Conservation (phyloP, 2,888 invertebrate genomes). For the Salpingus planirostris region DNA sequence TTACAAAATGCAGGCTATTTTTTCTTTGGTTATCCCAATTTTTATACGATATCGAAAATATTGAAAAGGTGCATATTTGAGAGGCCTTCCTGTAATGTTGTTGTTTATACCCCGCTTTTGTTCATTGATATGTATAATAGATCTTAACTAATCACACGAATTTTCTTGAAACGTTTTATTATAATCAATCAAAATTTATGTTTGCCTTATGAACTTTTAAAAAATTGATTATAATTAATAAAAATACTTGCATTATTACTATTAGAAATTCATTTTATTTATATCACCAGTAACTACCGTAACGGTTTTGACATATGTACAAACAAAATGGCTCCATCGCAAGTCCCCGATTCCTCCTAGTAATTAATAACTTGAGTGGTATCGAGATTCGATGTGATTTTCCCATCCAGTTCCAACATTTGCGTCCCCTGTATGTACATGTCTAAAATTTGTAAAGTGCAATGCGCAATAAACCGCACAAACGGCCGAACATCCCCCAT, state of each 20-base stretch:
- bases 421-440: constrained; percentile 31
- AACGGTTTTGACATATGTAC: too few species aligned
- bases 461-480: constrained; percentile 89
- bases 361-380: constrained; percentile 7
- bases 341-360: too few species aligned
- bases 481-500: constrained; percentile 93
- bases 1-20: constrained; percentile 20
- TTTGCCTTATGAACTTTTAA: too few species aligned
- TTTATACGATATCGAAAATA: too few species aligned
- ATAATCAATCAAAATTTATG: too few species aligned
- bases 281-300: too few species aligned
- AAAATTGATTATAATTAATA: too few species aligned
- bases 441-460: constrained; percentile 48
- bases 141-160: constrained; percentile 1
- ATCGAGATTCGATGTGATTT: too few species aligned
- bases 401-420: constrained; percentile 10
- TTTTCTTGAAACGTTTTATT: not conserved
- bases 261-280: too few species aligned
- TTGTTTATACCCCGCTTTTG: not conserved
- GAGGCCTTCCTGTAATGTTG: constrained; percentile 9
- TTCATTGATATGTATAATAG: not conserved
- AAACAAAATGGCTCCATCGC: too few species aligned
- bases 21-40: too few species aligned
- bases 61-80: constrained; percentile 9
- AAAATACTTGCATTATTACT: too few species aligned